phyloP scores from a whole-genome alignment of 2,888 invertebrate species.

The Epirrita christyi region DNA sequence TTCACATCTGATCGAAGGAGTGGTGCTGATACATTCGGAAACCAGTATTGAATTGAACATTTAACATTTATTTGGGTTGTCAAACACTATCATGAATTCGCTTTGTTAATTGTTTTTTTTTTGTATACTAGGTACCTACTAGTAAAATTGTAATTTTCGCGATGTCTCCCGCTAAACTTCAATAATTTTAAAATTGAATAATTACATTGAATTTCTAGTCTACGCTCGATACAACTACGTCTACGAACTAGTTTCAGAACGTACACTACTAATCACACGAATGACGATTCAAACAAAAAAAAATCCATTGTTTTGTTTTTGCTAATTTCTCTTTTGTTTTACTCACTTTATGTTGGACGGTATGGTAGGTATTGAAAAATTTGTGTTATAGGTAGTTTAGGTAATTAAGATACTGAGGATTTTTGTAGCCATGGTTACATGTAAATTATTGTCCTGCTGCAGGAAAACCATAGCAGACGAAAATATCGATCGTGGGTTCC shows the following conservation, averaged over 20 bases:
- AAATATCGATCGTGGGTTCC: constrained; percentile 53
- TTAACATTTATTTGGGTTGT: neutral
- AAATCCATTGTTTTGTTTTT: constrained; percentile 11
- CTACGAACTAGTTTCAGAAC: constrained; percentile 44
- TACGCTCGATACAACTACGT: no score
- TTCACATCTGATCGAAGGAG: constrained; percentile 42
- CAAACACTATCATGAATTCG: no score
- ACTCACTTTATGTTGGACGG: neutral
- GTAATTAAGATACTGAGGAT: constrained; percentile 10
- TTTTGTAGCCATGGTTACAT: constrained; percentile 40
- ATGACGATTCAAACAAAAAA: constrained; percentile 15
- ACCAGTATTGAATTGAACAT: constrained; percentile 16
- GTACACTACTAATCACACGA: constrained; percentile 40
- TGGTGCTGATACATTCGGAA: constrained; percentile 48
- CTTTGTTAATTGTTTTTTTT: no score
- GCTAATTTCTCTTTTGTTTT: constrained; percentile 5
- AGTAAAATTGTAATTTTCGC: no score
- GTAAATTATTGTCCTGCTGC: constrained; percentile 33
- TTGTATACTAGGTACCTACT: no score
- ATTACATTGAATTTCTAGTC: no score
- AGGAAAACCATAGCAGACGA: constrained; percentile 48
- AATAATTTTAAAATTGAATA: no score
- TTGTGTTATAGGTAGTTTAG: no score
- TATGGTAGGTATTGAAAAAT: neutral
- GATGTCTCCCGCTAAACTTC: no score